phyloP scores from a whole-genome alignment of 2,888 invertebrate species.

The Oscheius sp. region DNA sequence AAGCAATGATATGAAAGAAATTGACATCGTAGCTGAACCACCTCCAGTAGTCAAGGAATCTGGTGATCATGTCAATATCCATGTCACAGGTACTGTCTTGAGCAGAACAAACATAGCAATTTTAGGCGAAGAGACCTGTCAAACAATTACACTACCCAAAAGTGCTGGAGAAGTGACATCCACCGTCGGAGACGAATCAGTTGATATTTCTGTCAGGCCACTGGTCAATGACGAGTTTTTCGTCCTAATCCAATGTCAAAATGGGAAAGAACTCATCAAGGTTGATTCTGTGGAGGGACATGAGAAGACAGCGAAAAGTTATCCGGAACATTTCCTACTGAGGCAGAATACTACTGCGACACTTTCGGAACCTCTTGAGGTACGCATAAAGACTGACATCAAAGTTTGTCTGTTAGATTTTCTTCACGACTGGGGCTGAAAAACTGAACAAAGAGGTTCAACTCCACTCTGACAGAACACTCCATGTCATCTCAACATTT shows the following conservation, averaged over 20 bases:
- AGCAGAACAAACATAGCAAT: neutral
- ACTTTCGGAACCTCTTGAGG: slow-evolving; percentile 9
- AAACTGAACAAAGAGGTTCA: neutral
- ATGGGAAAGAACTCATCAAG: slow-evolving; percentile 25
- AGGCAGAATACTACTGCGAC: neutral
- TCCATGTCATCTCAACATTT: slow-evolving; percentile 3
- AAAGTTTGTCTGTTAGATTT: neutral
- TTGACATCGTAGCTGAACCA: slow-evolving; percentile 2
- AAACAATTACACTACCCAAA: slow-evolving; percentile 1
- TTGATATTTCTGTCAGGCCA: neutral
- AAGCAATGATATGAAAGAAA: neutral
- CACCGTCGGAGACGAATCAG: neutral
- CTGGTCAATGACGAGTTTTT: slow-evolving; percentile 2
- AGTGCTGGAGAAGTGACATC: neutral
- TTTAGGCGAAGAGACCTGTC: slow-evolving; percentile 23
- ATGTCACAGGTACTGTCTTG: slow-evolving; percentile 5
- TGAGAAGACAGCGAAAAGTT: neutral
- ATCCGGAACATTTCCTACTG: neutral
- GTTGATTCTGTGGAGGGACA: neutral
- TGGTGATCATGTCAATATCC: neutral
- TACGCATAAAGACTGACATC: neutral
- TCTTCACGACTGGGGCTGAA: neutral
- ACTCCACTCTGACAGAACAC: slow-evolving; percentile 11
- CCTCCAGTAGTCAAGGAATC: slow-evolving; percentile 2
- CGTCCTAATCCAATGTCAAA: slow-evolving; percentile 10